These are phyloP conservation scores for Philhelius pedissequus DNA, from an alignment of 2,888 invertebrate species.

Conservation along the genomic window DNA sequence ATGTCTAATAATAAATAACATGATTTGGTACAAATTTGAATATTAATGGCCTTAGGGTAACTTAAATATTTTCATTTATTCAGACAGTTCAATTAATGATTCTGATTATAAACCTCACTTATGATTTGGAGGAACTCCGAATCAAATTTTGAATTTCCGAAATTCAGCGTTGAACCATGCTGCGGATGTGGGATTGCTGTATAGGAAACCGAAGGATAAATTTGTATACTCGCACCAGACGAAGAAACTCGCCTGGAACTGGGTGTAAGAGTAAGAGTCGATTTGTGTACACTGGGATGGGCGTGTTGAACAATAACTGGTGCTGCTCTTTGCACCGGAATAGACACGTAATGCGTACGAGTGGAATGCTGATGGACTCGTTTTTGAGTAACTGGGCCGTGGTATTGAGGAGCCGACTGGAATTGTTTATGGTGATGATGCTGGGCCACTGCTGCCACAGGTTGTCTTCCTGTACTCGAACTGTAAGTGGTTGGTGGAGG, in stretches of 20 bases:
- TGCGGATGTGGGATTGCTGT: constrained; percentile 24
- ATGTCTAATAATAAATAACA: constrained; percentile 21
- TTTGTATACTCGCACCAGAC: constrained; percentile 31
- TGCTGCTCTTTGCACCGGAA: constrained; percentile 11
- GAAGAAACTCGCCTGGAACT: constrained; percentile 17
- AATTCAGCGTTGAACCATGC: constrained; percentile 37
- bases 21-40: not conserved
- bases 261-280: not conserved
- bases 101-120: constrained; percentile 19
- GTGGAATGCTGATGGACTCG: constrained; percentile 32
- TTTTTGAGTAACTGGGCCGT: constrained; percentile 25
- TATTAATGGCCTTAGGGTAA: not conserved
- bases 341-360: constrained; percentile 11
- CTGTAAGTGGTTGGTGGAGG: not conserved
- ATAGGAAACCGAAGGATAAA: constrained; percentile 55
- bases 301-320: constrained; percentile 4
- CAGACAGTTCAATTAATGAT: not conserved
- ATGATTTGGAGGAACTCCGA: constrained; percentile 47
- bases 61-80: not conserved
- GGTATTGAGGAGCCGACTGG: not conserved
- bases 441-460: not conserved
- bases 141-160: constrained; percentile 30
- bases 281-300: constrained; percentile 22
- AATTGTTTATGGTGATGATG: constrained; percentile 1
- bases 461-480: not conserved